Percentiles rank a stretch among this genome's conserved stretches.
Conservation (phyloP, 2,888 invertebrate species). For the Tenodera sinensis region DNA sequence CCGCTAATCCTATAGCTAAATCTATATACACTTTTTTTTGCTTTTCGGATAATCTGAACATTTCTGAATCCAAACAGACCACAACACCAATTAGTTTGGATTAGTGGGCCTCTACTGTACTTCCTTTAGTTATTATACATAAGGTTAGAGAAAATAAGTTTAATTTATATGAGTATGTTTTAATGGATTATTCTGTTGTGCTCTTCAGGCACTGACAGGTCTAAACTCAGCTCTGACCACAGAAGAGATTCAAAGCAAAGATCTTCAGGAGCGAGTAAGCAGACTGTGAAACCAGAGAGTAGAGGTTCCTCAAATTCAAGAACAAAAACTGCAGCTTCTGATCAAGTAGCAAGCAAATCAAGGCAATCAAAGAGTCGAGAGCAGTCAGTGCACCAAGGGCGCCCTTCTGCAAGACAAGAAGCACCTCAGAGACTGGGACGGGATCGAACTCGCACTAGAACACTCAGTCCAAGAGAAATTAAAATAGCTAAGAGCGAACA, state of each 20-base stretch:
- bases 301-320: not conserved
- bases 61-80: too few relatives aligned
- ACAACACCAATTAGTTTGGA: too few relatives aligned
- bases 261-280: not conserved
- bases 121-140: too few relatives aligned
- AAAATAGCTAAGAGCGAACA: slow-evolving; percentile 31
- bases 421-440: slow-evolving; percentile 13
- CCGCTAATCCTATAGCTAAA: too few relatives aligned
- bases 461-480: slow-evolving; percentile 43
- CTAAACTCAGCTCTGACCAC: not conserved
- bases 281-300: not conserved
- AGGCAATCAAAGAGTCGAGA: not conserved
- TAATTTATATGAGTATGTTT: too few relatives aligned
- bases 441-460: slow-evolving; percentile 39
- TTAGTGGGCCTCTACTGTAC: too few relatives aligned
- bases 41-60: too few relatives aligned
- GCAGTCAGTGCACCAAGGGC: not conserved
- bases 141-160: too few relatives aligned
- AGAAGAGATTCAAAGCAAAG: not conserved
- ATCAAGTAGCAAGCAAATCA: not conserved
- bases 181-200: not conserved
- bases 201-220: not conserved
- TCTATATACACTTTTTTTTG: too few relatives aligned
- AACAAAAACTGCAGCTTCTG: not conserved
- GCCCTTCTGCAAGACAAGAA: not conserved